Evolutionary conservation across 2,113 vertebrate species (phyloP), one percentile per base, ranked within the genome.

Genomic region (Python bivittatus): DNA sequence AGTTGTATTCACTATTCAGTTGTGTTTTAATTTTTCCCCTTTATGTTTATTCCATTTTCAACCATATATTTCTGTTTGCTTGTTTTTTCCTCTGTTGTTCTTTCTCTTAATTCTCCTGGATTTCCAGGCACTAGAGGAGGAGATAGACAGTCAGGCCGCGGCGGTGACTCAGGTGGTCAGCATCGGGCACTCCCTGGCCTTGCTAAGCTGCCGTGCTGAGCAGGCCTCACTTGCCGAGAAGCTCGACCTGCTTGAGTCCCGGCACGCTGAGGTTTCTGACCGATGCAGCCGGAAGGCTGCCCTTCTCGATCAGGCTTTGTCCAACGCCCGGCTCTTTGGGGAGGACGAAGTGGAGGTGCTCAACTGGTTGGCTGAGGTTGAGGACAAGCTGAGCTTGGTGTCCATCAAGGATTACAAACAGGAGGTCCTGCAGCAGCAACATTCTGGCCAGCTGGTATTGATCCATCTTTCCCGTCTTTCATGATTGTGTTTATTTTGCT

Each of bases 291-390:
- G 98, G 29, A 99, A 99, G 96, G 98, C 98, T 84, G 98, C 96
- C 23, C 97, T 99, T 96, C 98, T 99, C 97, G 98, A 98, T 64
- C 99, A 99, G 96, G 99, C 99, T 6, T 98, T 99, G 95, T 98
- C 97, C 95, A 99, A 99, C 87, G 99, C 99, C 96, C 98, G 98
- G 97, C 98, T 99, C 92, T 99, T 99, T 96, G 99, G 99, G 97
- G 99, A 99, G 97, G 99, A 99, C 54, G 99, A 99, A 98, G 99
- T 99, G 94, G 99, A 99, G 97, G 99, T 99, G 97, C 98, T 99
- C 97, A 99, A 99, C 98, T 99, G 99, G 99, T 97, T 99, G 98
- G 99, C 98, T 5, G 99, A 99, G 97, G 99, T 99, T 94, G 99
- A 98, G 97, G 99, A 99, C 98, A 98, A 99, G 48, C 98, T 99